phyloP scores from a whole-genome alignment of 1,140 invertebrate species.

The Drosophila azteca region DNA sequence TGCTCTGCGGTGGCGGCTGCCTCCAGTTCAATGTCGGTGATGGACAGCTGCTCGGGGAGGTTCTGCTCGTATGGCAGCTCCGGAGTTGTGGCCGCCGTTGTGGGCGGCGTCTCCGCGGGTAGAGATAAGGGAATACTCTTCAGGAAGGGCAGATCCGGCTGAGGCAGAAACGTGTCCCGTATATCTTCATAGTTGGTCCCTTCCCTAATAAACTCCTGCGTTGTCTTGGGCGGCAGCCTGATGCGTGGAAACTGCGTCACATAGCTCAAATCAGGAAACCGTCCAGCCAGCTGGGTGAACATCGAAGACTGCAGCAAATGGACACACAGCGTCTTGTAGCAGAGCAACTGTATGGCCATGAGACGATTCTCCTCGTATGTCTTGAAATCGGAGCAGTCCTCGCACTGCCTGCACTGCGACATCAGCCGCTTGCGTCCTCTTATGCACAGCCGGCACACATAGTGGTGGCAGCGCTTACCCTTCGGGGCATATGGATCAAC shows the following conservation, averaged over 20 bases:
- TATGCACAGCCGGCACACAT: slow-evolving; percentile 92
- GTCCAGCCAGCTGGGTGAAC: slow-evolving; percentile 83
- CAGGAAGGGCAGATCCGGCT: slow-evolving; percentile 42
- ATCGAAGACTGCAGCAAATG: slow-evolving; percentile 90
- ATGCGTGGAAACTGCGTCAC: slow-evolving; percentile 32
- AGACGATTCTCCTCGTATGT: slow-evolving; percentile 93
- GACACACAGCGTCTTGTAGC: slow-evolving; percentile 94
- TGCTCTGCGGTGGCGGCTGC: slow-evolving; percentile 60
- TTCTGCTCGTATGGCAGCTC: slow-evolving; percentile 57
- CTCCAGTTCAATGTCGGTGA: slow-evolving; percentile 59
- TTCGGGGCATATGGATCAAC: slow-evolving; percentile 92
- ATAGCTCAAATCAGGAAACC: slow-evolving; percentile 12
- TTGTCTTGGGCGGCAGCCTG: slow-evolving; percentile 85
- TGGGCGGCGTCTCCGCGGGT: slow-evolving; percentile 64
- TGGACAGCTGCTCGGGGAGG: slow-evolving; percentile 49
- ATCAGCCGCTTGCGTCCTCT: slow-evolving; percentile 93
- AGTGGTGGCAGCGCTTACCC: slow-evolving; percentile 93
- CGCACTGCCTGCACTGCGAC: slow-evolving; percentile 93
- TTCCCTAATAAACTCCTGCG: slow-evolving; percentile 91
- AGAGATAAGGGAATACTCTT: slow-evolving; percentile 33
- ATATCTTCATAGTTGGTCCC: slow-evolving; percentile 91
- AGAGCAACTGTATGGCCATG: slow-evolving; percentile 91
- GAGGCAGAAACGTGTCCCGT: slow-evolving; percentile 86
- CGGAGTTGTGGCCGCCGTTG: slow-evolving; percentile 66
- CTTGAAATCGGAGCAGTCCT: slow-evolving; percentile 87